Percentiles rank a stretch among this genome's conserved stretches.
phyloP scores from a whole-genome alignment of 2,888 invertebrate species.

The Nycteola revayana region DNA sequence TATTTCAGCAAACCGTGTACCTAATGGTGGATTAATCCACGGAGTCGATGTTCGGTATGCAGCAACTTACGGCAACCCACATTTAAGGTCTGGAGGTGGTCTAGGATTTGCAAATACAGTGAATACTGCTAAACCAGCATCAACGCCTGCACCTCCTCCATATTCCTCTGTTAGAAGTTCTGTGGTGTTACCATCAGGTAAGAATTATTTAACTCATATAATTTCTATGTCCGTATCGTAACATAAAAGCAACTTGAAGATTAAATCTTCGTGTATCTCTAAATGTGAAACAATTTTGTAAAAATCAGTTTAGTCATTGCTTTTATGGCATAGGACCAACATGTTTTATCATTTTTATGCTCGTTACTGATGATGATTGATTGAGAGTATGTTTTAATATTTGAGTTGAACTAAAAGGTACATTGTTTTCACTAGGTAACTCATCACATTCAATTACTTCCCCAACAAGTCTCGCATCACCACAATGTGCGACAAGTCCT shows the following conservation, averaged over 20 bases:
- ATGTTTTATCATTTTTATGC: too few relatives aligned
- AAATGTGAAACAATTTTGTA: too few relatives aligned
- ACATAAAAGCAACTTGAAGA: too few relatives aligned
- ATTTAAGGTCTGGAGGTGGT: conserved; percentile 86
- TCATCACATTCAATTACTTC: conserved; percentile 76
- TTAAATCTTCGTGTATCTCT: too few relatives aligned
- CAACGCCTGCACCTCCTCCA: conserved; percentile 91
- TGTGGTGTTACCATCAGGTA: conserved; percentile 70
- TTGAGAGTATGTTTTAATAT: too few relatives aligned
- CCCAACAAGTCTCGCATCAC: conserved; percentile 69
- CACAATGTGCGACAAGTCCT: conserved; percentile 70
- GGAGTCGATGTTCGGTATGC: conserved; percentile 92
- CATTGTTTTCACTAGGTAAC: conserved; percentile 44
- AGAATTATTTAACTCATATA: too few relatives aligned
- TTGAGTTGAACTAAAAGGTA: too few relatives aligned
- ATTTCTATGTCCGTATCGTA: too few relatives aligned
- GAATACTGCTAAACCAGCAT: conserved; percentile 88
- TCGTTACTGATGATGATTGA: too few relatives aligned
- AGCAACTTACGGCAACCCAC: conserved; percentile 95
- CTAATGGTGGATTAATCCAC: conserved; percentile 69
- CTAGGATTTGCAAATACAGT: conserved; percentile 71
- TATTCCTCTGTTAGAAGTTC: conserved; percentile 82
- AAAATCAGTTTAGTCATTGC: too few relatives aligned
- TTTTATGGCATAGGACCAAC: too few relatives aligned
- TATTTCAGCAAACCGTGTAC: conserved; percentile 49